These are phyloP conservation scores for Hyposmocoma kahamanoa DNA, from an alignment of 1,140 invertebrate species.

Conservation along the genomic window DNA sequence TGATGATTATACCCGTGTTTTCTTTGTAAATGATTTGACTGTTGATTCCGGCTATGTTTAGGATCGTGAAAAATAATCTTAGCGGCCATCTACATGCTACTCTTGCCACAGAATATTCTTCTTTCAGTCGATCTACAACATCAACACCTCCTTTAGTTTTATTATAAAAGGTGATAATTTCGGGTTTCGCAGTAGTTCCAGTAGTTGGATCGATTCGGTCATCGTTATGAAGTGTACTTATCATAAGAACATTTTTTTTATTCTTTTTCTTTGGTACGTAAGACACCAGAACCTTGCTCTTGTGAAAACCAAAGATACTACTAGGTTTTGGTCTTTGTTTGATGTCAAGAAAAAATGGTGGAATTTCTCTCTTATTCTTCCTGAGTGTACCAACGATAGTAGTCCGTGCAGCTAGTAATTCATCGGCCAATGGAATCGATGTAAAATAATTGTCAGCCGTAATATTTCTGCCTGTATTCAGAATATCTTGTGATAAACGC, in stretches of 20 bases:
- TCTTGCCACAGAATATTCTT: too few relatives aligned
- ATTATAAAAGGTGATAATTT: too few relatives aligned
- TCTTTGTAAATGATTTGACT: too few relatives aligned
- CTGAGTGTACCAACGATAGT: slow-evolving; percentile 45
- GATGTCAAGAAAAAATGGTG: slow-evolving; percentile 29
- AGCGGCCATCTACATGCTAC: too few relatives aligned
- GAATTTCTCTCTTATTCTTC: slow-evolving; percentile 57
- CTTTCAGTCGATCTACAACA: too few relatives aligned
- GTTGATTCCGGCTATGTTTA: too few relatives aligned
- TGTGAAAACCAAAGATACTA: slow-evolving; percentile 11
- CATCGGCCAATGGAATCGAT: slow-evolving; percentile 30
- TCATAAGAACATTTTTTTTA: too few relatives aligned
- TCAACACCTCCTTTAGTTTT: too few relatives aligned
- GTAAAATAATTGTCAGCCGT: slow-evolving; percentile 56
- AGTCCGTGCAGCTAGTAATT: slow-evolving; percentile 25
- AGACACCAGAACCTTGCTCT: slow-evolving; percentile 9
- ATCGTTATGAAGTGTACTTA: too few relatives aligned
- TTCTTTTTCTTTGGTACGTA: slow-evolving; percentile 15
- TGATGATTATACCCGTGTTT: slow-evolving; percentile 16
- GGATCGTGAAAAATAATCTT: too few relatives aligned
- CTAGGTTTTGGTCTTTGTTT: slow-evolving; percentile 12
- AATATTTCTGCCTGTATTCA: slow-evolving; percentile 40
- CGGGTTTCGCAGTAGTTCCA: too few relatives aligned
- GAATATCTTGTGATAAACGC: slow-evolving; percentile 7
- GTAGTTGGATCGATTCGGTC: too few relatives aligned